These are phyloP conservation scores for Hypomecis punctinalis DNA, from an alignment of 2,888 invertebrate species.

Conservation along the genomic window DNA sequence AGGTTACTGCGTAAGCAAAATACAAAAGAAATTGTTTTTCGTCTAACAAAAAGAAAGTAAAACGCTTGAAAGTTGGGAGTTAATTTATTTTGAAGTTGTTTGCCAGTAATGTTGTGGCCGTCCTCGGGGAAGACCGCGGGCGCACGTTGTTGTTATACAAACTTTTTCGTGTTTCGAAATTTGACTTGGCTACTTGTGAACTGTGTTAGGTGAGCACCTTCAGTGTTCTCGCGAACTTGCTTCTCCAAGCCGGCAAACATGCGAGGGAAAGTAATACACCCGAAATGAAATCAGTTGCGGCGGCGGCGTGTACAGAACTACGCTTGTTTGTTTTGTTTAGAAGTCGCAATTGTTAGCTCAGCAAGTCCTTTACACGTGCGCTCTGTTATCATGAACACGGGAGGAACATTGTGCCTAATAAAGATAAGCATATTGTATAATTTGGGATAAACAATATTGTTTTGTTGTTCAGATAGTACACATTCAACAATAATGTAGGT, in stretches of 20 bases:
- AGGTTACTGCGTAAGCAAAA: conserved; percentile 67
- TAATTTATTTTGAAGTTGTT: conserved; percentile 84
- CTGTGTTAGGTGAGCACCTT: conserved; percentile 55
- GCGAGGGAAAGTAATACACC: conserved; percentile 33
- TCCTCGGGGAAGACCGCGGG: conserved; percentile 71
- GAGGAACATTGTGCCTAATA: conserved; percentile 3
- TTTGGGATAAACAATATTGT: neutral
- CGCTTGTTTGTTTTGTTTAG: conserved; percentile 36
- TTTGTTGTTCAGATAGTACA: neutral
- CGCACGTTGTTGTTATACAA: conserved; percentile 68
- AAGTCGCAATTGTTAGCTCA: conserved; percentile 21
- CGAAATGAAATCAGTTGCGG: conserved; percentile 40
- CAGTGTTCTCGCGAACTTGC: conserved; percentile 49
- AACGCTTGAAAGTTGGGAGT: conserved; percentile 82
- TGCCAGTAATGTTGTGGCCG: conserved; percentile 81
- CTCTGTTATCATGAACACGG: conserved; percentile 7
- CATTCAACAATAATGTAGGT: no score
- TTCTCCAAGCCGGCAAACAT: conserved; percentile 30
- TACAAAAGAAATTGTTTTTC: conserved; percentile 79
- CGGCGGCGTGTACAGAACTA: conserved; percentile 24
- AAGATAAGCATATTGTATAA: conserved; percentile 1
- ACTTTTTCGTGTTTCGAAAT: conserved; percentile 75
- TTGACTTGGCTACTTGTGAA: conserved; percentile 68
- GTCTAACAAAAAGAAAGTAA: conserved; percentile 75
- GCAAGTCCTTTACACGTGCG: conserved; percentile 15